phyloP scores from a whole-genome alignment of 2,888 invertebrate genomes.

The Lymantria monacha region DNA sequence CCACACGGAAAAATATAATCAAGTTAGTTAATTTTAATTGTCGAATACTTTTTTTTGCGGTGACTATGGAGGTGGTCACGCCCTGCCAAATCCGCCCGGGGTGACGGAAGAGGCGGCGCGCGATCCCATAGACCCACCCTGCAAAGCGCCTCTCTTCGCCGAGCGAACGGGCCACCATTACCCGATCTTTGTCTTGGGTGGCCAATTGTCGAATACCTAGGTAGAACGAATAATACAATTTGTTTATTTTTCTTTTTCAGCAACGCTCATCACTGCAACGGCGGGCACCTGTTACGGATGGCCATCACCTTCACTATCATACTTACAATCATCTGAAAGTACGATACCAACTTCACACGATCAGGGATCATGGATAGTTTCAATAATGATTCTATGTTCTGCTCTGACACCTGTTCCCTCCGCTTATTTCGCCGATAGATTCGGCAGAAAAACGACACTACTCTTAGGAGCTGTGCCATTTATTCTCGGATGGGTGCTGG shows the following conservation, averaged over 20 bases:
- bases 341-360: conserved; percentile 72
- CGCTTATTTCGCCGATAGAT: conserved; percentile 83
- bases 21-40: too few species aligned
- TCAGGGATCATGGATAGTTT: conserved; percentile 84
- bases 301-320: conserved; percentile 83
- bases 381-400: conserved; percentile 85
- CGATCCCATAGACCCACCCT: too few species aligned
- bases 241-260: conserved; percentile 54
- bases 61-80: too few species aligned
- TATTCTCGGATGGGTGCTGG: conserved; percentile 84
- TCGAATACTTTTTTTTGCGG: too few species aligned
- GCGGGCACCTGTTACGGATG: conserved; percentile 83
- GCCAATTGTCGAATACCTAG: too few species aligned
- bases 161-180: too few species aligned
- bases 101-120: too few species aligned
- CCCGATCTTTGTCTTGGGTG: too few species aligned
- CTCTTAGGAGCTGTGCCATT: conserved; percentile 83
- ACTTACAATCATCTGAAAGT: conserved; percentile 68
- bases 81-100: too few species aligned
- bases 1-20: too few species aligned
- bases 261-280: conserved; percentile 78
- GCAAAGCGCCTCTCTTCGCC: too few species aligned
- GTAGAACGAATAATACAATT: not conserved
- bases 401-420: conserved; percentile 84
- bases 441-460: conserved; percentile 86